A percentile compares a stretch with the other conserved stretches of the same genome.
Evolutionary conservation across 2,113 vertebrate species (phyloP).

Genomic region (Vidua chalybeata): DNA sequence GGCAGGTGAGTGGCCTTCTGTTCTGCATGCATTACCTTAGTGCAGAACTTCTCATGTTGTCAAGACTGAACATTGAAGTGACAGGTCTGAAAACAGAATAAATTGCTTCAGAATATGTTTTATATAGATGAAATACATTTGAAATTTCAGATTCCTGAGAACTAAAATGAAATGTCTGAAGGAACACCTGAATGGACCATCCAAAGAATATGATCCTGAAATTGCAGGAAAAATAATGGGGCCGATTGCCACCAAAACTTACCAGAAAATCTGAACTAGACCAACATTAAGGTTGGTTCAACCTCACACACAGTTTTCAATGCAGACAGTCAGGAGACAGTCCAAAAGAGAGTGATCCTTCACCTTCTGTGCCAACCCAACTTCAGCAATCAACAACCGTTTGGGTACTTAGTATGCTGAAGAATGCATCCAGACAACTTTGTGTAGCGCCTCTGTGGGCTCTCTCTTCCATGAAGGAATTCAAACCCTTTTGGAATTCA

Average conservation of each 20-base stretch:
- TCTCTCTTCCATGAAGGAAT: neutral
- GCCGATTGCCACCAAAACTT: neutral
- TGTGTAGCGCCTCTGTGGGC: no score
- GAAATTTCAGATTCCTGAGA: neutral
- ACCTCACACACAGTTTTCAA: neutral
- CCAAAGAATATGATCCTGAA: neutral
- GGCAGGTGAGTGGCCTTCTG: neutral
- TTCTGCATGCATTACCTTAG: neutral
- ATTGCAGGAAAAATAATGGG: fast-evolving
- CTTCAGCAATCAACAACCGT: neutral
- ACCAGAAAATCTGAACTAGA: neutral
- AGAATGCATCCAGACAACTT: neutral
- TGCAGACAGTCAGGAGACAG: neutral
- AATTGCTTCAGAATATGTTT: slow-evolving; percentile 9
- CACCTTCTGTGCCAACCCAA: neutral
- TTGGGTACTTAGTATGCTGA: fast-evolving
- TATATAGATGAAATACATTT: slow-evolving; percentile 1
- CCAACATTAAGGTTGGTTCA: neutral
- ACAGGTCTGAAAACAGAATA: slow-evolving; percentile 18
- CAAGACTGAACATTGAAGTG: neutral
- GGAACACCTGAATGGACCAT: neutral
- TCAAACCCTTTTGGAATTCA: neutral
- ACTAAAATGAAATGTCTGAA: slow-evolving; percentile 19
- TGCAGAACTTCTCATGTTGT: neutral
- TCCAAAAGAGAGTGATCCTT: neutral